phyloP scores from a whole-genome alignment of 2,888 invertebrate species.

The Notocelia uddmanniana region DNA sequence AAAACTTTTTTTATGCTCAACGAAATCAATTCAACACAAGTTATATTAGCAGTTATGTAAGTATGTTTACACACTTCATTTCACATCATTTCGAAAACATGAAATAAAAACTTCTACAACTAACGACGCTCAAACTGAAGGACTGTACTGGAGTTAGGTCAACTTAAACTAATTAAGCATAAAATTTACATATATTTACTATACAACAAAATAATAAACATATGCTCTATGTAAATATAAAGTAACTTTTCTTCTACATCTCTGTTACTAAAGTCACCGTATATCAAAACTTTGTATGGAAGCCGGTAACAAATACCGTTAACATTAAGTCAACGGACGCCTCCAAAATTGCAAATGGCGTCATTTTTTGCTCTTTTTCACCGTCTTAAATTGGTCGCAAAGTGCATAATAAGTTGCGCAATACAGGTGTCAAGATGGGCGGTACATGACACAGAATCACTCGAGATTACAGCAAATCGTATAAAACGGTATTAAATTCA shows the following conservation, averaged over 20 bases:
- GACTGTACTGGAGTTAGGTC: no score
- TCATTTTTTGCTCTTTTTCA: constrained; percentile 32
- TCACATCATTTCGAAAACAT: no score
- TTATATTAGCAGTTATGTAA: no score
- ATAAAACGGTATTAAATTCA: constrained; percentile 20
- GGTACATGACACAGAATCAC: background rate
- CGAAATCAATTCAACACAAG: no score
- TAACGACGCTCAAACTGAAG: no score
- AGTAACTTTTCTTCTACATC: background rate
- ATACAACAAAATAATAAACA: no score
- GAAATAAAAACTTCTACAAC: no score
- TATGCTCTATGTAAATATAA: no score
- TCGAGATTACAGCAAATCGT: constrained; percentile 34
- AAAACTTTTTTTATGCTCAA: no score
- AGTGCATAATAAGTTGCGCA: constrained; percentile 31
- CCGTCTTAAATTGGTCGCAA: constrained; percentile 28
- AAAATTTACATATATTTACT: no score
- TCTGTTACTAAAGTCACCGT: background rate
- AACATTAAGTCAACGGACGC: constrained; percentile 20
- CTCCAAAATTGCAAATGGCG: constrained; percentile 33
- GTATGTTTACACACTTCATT: no score
- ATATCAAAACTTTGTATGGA: constrained; percentile 13
- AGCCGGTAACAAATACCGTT: background rate
- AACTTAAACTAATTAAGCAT: no score
- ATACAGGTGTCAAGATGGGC: constrained; percentile 29